Base-by-base conservation (phyloP, 1,140 invertebrate genomes). In the Solen grandis region DNA sequence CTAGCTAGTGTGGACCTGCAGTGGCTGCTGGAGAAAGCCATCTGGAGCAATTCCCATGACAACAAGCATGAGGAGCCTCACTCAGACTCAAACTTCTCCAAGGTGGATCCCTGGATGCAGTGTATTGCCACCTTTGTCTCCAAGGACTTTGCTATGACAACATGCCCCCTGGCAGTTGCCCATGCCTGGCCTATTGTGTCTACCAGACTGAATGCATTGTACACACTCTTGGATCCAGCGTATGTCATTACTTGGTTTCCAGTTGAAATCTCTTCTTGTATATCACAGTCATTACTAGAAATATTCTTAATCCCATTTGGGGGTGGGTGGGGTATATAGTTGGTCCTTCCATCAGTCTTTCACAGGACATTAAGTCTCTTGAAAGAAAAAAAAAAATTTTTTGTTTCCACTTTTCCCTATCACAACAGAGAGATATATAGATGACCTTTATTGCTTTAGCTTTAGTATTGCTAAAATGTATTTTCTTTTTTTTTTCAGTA, bases 151-250 rank as follows among this genome's bases (percentile, higher is more conserved):
- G 88, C 93, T 13, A 88, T 97, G 4, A 95, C 95, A 2, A 92
- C 95, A 5, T 99, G 98, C 91, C 96, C 97, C 0, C 95, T 95
- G 31, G 97, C 97, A 0, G 94, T 93, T 5, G 94, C 95, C 50
- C 96, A 98, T 88, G 96, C 97, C 0, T 99, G 99, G 99, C 97
- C 98, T 0, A 96, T 99, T 81, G 95, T 99, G 4, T 99, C 97
- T 92, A 95, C 95, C 0, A 94, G 98, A 81, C 94, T 99, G 41
- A 97, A 97, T 84, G 95, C 96, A 1, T 93, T 99, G 0, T 99
- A 96, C 89, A 95, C 96, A 60, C 96, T 98, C 76, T 96, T 99
- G 16, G 98, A 99, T 94, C 97, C 98, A n/a, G 97, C 96, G 93
- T 94, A 73, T 84, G 81, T 82, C n/a, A 50, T 55, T 1, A 27